Evolutionary conservation across 2,888 invertebrate genomes (phyloP), one percentile per base, ranked within the genome.

Genomic region (Cataglyphis albicans): DNA sequence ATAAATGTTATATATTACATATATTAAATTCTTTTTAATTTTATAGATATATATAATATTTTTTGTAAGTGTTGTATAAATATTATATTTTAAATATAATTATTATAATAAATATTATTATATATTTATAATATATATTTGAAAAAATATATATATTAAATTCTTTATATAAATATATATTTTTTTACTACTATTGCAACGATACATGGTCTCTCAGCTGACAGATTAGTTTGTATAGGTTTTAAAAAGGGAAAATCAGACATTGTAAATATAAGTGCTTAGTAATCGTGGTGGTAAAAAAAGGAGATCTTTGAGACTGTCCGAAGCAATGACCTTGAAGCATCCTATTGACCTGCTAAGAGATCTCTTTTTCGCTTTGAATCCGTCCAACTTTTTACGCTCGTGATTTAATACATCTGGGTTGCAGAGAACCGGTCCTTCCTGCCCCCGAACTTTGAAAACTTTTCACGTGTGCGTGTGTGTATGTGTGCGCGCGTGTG

Each of bases 301-400:
- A 29, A 61, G 75, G 75, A 35, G 72, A 55, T 65, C 29, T 25
- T 38, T 32, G 52, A n/a, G 65, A 76, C 52, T 70, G 18, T 70
- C 78, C 78, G 18, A 68, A 70, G 44, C 21, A 21, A 25, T 9
- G 78, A 61, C 82, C 82, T 82, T 82, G 80, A 61, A 29, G 35
- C 78, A 82, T 82, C 78, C 78, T 76, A 78, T 67, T 82, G 82
- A 82, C 82, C 82, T 82, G 82, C 52, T 74, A 59, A 52, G 81
- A 81, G 52, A 52, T n/a, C 52, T 48, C n/a, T n/a, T 52, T 21
- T 74, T 52, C 81, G 32, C 48, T 81, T 75, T 64, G 81, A 64
- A 64, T 59, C 67, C 81, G 78, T 68, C 65, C 59, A 82, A 82
- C 67, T 82, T 81, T 63, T 64, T 38, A 38, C 55, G 81, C 64